Base-by-base conservation (phyloP, 2,113 vertebrate genomes). In the Solea senegalensis region DNA sequence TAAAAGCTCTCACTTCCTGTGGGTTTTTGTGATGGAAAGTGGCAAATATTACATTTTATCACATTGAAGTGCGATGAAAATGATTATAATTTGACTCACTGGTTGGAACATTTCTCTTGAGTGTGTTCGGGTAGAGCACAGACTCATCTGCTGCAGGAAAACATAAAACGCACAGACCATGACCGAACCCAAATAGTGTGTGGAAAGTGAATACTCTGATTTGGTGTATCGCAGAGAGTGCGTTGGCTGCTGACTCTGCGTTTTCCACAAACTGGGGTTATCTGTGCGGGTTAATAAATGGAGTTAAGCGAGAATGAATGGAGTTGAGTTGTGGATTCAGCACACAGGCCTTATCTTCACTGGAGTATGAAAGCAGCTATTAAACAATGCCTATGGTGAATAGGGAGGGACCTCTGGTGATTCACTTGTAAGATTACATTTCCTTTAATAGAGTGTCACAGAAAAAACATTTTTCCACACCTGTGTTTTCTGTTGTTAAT, bases 221-320 rank as follows among this genome's bases (percentile, higher is more conserved):
- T 71, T 57, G 68, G 56, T 73, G 55, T 67, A 63, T 82, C 72
- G 65, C 63, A 45, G 61, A 57, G 52, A 76, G 68, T 76, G 76
- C 66, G 74, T 78, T 39, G 45, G 68, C 55, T 0, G 73, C 86
- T 86, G 88, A 90, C 50, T 65, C 58, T 41, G 82, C 78, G 5
- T 57, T 86, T 86, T 84, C 74, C 68, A 4, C 4, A 1, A 21
- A 53, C 74, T 61, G 74, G 70, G 72, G 34, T 82, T 86, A 82
- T 86, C 63, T 81, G 64, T 70, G 68, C 62, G 39, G 39, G 54
- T 67, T 81, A 85, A 86, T 88, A 76, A 8, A 56, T 57, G 27
- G 71, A 69, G 74, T 75, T 85, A 69, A 79, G 77, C 66, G 69
- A 51, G 78, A 63, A 82, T 81, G 77, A 81, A 81, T 78, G 53